phyloP scores from a whole-genome alignment of 2,888 invertebrate genomes.

The Nomada hirtipes region DNA sequence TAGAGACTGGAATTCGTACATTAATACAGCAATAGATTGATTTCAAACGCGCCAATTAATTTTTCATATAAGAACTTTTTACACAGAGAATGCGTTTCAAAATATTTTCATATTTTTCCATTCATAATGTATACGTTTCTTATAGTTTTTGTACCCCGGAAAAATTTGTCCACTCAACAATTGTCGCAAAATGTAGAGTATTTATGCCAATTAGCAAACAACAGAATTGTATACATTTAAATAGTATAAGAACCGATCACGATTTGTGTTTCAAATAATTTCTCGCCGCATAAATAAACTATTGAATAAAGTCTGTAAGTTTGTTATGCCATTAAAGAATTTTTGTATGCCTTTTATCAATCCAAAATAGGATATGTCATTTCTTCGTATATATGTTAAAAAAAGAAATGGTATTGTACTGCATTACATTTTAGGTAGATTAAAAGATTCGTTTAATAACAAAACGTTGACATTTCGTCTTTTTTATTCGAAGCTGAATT shows the following conservation, averaged over 20 bases:
- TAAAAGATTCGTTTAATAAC: background rate
- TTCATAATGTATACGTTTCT: slow-evolving; percentile 74
- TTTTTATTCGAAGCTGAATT: background rate
- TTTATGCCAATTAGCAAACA: slow-evolving; percentile 83
- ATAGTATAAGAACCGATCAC: slow-evolving; percentile 81
- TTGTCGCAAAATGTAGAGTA: slow-evolving; percentile 82
- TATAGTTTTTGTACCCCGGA: slow-evolving; percentile 67
- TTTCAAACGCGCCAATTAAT: slow-evolving; percentile 59
- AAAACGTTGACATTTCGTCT: too few species aligned
- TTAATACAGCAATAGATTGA: slow-evolving; percentile 48
- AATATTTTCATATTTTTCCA: slow-evolving; percentile 63
- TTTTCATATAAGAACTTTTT: slow-evolving; percentile 56
- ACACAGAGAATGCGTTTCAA: slow-evolving; percentile 59
- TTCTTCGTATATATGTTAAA: background rate
- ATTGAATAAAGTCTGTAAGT: slow-evolving; percentile 13
- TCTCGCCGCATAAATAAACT: background rate
- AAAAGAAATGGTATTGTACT: background rate
- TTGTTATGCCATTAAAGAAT: background rate
- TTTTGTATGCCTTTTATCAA: slow-evolving; percentile 8
- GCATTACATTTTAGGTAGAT: too few species aligned
- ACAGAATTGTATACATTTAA: slow-evolving; percentile 83
- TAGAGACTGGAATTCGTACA: slow-evolving; percentile 48
- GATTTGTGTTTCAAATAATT: slow-evolving; percentile 78
- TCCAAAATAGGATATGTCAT: background rate
- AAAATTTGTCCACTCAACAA: slow-evolving; percentile 78